These are phyloP conservation scores for Drosophila nigrodunni DNA, from an alignment of 1,140 invertebrate species.

Conservation along the genomic window DNA sequence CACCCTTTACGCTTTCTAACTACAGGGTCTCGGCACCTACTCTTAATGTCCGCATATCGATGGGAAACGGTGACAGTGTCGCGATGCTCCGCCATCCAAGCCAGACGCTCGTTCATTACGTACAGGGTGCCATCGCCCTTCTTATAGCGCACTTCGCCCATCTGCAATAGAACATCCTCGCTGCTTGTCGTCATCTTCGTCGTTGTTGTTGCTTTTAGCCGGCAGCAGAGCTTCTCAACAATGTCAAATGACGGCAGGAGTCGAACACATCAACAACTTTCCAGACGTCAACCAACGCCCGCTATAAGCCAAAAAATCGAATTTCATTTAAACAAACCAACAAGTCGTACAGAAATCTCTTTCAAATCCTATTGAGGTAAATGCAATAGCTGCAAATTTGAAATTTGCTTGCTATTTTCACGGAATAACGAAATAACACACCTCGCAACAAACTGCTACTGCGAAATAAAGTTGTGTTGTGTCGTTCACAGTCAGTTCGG, in stretches of 20 bases:
- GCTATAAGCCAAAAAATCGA: conserved; percentile 21
- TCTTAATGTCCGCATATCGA: conserved; percentile 98
- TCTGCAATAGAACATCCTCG: conserved; percentile 97
- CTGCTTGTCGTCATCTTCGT: conserved; percentile 82
- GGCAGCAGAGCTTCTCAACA: conserved; percentile 36
- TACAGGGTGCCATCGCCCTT: conserved; percentile 98
- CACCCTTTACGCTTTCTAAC: background rate
- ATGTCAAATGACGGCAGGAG: conserved; percentile 14
- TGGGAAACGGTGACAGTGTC: conserved; percentile 96
- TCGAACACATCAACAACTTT: conserved; percentile 37
- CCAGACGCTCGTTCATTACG: conserved; percentile 97
- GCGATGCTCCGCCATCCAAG: conserved; percentile 97
- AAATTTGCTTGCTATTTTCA: conserved; percentile 50
- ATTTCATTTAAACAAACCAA: conserved; percentile 3
- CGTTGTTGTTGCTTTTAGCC: conserved; percentile 30
- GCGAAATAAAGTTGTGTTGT: conserved; percentile 16
- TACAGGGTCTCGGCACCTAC: conserved; percentile 86
- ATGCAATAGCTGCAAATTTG: conserved; percentile 35
- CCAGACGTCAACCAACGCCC: conserved; percentile 30
- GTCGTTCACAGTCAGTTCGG: background rate
- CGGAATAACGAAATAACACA: conserved; percentile 50
- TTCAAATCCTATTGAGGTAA: conserved; percentile 4
- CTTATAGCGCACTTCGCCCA: conserved; percentile 96
- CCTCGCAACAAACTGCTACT: conserved; percentile 42
- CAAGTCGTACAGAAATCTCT: background rate